Evolutionary conservation across 2,797 vertebrate species (phyloP).

Genomic region (Remorina albescens): DNA sequence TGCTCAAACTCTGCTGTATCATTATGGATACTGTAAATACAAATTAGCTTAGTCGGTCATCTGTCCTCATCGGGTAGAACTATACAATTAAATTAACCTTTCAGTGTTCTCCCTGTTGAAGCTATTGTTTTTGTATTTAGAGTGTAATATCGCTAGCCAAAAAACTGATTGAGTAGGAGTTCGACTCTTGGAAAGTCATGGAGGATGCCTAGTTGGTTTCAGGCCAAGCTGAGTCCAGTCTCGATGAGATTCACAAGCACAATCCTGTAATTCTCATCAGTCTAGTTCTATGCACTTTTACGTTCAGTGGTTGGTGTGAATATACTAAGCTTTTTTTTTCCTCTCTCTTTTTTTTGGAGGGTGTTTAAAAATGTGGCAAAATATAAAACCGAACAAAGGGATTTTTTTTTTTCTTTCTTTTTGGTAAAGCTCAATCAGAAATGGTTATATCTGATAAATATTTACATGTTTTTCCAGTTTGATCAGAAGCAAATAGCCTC

Average conservation of each 20-base stretch:
- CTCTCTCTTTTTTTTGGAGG: no score
- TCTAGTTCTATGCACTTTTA: slow-evolving; percentile 76
- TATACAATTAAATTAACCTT: slow-evolving; percentile 76
- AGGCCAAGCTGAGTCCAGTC: slow-evolving; percentile 45
- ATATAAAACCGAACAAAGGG: slow-evolving; percentile 39
- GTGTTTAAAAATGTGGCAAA: slow-evolving; percentile 34
- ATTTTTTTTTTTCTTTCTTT: slow-evolving; percentile 35
- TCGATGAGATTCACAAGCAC: slow-evolving; percentile 73
- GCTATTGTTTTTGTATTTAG: slow-evolving; percentile 69
- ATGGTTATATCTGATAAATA: slow-evolving; percentile 11
- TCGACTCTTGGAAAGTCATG: slow-evolving; percentile 45
- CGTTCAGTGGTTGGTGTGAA: slow-evolving; percentile 58
- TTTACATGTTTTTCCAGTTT: slow-evolving; percentile 2
- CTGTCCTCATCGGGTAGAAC: slow-evolving; percentile 84
- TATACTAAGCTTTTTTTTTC: slow-evolving; percentile 13
- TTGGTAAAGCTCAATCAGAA: slow-evolving; percentile 14
- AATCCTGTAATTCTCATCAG: slow-evolving; percentile 68
- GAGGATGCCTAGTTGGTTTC: slow-evolving; percentile 42
- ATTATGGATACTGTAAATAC: slow-evolving; percentile 89
- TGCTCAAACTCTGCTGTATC: slow-evolving; percentile 90
- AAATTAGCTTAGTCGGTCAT: slow-evolving; percentile 76
- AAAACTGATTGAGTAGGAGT: slow-evolving; percentile 53
- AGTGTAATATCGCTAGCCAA: slow-evolving; percentile 67
- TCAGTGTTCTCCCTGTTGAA: slow-evolving; percentile 77
- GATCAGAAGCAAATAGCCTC: slow-evolving; percentile 17